Percentiles rank a stretch among this genome's conserved stretches.
These are phyloP conservation scores for Poecilia gillii DNA, from an alignment of 2,797 vertebrate species.

Conservation along the genomic window DNA sequence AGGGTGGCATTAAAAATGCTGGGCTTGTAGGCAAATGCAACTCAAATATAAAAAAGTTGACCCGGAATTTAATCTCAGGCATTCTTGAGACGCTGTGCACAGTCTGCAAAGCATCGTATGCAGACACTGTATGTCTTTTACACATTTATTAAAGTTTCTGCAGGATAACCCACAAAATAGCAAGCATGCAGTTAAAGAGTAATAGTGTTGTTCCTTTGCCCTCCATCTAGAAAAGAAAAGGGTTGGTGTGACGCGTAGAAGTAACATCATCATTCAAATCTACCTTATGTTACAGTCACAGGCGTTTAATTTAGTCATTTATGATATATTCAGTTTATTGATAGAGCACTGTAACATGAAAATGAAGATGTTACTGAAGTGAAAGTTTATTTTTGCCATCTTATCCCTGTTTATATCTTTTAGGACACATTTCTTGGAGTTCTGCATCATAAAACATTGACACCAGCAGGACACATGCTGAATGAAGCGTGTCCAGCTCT, in stretches of 20 bases:
- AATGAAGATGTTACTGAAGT: neutral
- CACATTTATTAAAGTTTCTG: neutral
- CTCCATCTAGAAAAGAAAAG: neutral
- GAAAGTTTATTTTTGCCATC: neutral
- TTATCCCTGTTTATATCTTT: neutral
- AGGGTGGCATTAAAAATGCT: neutral
- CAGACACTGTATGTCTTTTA: neutral
- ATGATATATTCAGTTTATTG: neutral
- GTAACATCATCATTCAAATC: neutral
- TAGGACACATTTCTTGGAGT: slow-evolving; percentile 3
- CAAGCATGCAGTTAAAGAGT: neutral
- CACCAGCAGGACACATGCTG: slow-evolving; percentile 13
- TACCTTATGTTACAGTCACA: neutral
- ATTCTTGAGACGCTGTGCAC: neutral
- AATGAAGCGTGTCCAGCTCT: neutral
- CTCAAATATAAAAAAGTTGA: neutral
- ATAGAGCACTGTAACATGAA: neutral
- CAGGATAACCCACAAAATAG: neutral
- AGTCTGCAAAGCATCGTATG: neutral
- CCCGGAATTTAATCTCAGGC: neutral
- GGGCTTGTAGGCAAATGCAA: neutral
- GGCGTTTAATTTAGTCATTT: neutral
- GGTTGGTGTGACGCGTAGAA: neutral
- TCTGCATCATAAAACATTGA: slow-evolving; percentile 3
- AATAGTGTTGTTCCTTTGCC: neutral